A percentile compares a stretch with the other conserved stretches of the same genome.
These are phyloP conservation scores for Zygogramma bicolorata DNA, from an alignment of 2,888 invertebrate genomes.

Conservation along the genomic window DNA sequence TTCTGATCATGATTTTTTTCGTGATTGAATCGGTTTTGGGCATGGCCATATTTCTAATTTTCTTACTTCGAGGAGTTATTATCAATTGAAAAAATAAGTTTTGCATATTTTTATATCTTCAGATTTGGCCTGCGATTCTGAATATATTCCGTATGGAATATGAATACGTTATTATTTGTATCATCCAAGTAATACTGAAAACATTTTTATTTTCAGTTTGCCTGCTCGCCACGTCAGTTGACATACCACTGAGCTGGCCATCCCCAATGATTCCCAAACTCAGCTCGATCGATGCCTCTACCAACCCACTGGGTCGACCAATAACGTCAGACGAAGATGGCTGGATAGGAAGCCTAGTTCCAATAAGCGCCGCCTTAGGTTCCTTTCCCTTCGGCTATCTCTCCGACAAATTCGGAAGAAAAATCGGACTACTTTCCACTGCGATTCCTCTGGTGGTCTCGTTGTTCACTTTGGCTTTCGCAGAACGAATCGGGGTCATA, in stretches of 20 bases:
- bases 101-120: too few relatives aligned
- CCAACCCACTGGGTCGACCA: slow-evolving; percentile 59
- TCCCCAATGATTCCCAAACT: slow-evolving; percentile 54
- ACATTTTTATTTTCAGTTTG: slow-evolving; percentile 52
- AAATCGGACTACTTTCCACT: slow-evolving; percentile 73
- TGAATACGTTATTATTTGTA: too few relatives aligned
- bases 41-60: too few relatives aligned
- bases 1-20: too few relatives aligned
- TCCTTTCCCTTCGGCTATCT: slow-evolving; percentile 76
- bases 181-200: too few relatives aligned
- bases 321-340: slow-evolving; percentile 64
- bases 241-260: slow-evolving; percentile 51
- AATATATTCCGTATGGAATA: too few relatives aligned
- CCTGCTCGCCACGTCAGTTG: slow-evolving; percentile 50
- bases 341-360: slow-evolving; percentile 68
- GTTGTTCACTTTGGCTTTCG: slow-evolving; percentile 47
- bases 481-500: slow-evolving; percentile 41
- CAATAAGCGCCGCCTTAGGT: slow-evolving; percentile 70
- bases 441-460: slow-evolving; percentile 47
- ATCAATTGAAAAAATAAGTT: too few relatives aligned
- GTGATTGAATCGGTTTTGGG: too few relatives aligned
- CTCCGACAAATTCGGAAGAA: slow-evolving; percentile 76
- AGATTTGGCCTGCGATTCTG: too few relatives aligned
- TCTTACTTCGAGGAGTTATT: too few relatives aligned
- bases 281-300: slow-evolving; percentile 43